These are phyloP conservation scores for Python bivittatus DNA, from an alignment of 2,113 vertebrate species.

Conservation along the genomic window DNA sequence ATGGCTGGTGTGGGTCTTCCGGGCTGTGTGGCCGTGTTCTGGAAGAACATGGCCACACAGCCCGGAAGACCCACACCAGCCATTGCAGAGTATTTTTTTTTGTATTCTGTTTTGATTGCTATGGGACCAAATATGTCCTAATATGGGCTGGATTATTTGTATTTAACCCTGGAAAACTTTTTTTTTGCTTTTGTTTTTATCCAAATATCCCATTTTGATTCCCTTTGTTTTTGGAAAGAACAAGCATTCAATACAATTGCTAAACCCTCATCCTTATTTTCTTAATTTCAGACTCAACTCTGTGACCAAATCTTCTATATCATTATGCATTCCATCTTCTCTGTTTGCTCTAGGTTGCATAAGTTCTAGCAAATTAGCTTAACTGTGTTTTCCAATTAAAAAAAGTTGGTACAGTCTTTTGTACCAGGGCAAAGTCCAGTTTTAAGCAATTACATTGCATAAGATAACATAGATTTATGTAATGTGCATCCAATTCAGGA, in stretches of 20 bases:
- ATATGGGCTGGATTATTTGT: background rate
- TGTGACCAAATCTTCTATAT: background rate
- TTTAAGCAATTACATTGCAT: background rate
- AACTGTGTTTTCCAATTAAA: background rate
- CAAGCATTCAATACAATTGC: background rate
- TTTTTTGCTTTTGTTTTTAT: background rate
- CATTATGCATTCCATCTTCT: background rate
- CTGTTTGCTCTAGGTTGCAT: background rate
- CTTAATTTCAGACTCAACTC: background rate
- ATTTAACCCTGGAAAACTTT: background rate
- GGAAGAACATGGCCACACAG: too few species aligned
- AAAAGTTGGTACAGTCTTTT: background rate
- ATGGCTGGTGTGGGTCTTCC: too few species aligned
- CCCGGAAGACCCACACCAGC: too few species aligned
- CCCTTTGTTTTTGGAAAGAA: background rate
- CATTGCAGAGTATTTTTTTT: too few species aligned
- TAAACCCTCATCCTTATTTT: background rate
- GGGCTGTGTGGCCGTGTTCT: too few species aligned
- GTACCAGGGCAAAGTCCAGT: background rate
- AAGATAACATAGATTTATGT: background rate
- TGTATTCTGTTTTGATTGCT: background rate
- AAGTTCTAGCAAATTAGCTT: background rate
- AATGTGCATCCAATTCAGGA: background rate
- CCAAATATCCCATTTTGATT: background rate
- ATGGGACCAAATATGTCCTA: background rate